phyloP scores from a whole-genome alignment of 2,888 invertebrate species.

The Hyles lineata region DNA sequence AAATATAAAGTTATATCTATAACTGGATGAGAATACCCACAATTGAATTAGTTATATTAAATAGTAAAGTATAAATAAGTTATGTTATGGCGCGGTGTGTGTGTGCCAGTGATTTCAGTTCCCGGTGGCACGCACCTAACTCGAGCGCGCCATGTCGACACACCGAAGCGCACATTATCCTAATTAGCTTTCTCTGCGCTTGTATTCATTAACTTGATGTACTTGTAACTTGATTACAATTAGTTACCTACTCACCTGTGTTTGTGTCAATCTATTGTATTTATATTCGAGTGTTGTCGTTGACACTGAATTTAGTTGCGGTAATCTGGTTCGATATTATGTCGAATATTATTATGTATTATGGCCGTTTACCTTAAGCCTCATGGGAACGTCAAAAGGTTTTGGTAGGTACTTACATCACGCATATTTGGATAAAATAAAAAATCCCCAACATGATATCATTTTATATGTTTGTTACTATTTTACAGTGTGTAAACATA shows the following conservation, averaged over 20 bases:
- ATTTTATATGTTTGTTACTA: background rate
- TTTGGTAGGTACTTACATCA: no score
- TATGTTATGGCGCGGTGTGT: conserved; percentile 11
- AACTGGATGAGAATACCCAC: no score
- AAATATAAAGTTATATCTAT: no score
- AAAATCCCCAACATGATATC: background rate
- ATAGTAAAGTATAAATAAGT: background rate
- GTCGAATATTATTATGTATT: no score
- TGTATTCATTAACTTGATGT: conserved; percentile 55
- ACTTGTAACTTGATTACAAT: conserved; percentile 48
- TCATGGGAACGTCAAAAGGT: no score
- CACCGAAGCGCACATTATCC: conserved; percentile 64
- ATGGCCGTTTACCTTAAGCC: no score
- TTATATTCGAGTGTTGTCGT: background rate
- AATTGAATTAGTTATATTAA: no score
- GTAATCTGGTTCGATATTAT: background rate
- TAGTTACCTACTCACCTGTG: conserved; percentile 37
- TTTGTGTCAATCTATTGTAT: background rate
- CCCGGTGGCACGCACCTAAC: conserved; percentile 61
- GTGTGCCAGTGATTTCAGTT: conserved; percentile 63
- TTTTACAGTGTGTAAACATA: background rate
- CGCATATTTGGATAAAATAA: background rate
- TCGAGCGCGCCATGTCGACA: conserved; percentile 53
- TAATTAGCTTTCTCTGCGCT: conserved; percentile 67
- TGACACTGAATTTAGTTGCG: background rate